Conservation (phyloP, 2,113 vertebrate species). For the Anguilla rostrata region DNA sequence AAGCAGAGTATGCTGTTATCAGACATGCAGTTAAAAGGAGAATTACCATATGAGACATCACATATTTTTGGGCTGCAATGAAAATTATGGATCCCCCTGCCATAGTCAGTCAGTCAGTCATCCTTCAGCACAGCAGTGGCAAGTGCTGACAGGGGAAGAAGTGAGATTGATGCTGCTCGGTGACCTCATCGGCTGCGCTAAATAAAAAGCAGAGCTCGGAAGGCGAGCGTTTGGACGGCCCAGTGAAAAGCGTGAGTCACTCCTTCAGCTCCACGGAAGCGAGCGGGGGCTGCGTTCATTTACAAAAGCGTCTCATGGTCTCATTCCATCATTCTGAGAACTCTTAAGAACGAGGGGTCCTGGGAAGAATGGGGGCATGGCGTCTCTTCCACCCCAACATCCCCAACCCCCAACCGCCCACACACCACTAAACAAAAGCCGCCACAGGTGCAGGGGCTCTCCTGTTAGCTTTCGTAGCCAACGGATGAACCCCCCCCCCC, state of each 20-base stretch:
- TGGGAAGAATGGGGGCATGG: background rate
- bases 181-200: background rate
- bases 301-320: background rate
- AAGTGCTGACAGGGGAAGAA: background rate
- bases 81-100: background rate
- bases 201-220: background rate
- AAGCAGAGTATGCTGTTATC: background rate
- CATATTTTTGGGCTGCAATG: background rate
- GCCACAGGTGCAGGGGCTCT: slow-evolving; percentile 68
- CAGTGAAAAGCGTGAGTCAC: background rate
- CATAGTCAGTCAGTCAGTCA: background rate
- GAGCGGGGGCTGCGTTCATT: background rate
- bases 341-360: slow-evolving; percentile 20
- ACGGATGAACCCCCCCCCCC: slow-evolving; percentile 36
- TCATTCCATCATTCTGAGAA: slow-evolving; percentile 21
- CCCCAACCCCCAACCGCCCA: too few species aligned
- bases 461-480: slow-evolving; percentile 69
- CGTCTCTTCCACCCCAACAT: background rate
- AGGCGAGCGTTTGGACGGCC: background rate
- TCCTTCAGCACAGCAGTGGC: background rate
- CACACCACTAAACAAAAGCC: slow-evolving; percentile 37
- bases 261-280: background rate
- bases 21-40: background rate
- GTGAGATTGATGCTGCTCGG: background rate
- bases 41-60: background rate